phyloP scores from a whole-genome alignment of 2,888 invertebrate genomes.

The Watsonalla cultraria region DNA sequence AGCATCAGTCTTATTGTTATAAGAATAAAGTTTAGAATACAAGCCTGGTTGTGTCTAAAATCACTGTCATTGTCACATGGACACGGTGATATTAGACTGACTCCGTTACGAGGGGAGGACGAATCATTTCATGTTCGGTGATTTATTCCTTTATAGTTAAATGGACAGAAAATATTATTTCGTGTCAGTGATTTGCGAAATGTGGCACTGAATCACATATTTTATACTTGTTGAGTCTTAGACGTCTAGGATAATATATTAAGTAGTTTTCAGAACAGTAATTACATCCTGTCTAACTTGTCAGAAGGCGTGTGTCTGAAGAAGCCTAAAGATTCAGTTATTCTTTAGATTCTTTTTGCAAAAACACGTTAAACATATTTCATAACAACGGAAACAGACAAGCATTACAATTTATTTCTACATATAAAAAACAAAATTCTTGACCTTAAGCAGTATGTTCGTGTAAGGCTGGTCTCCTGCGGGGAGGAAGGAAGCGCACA shows the following conservation, averaged over 20 bases:
- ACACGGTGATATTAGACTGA: constrained; percentile 27
- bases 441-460: neutral
- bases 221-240: too few species aligned
- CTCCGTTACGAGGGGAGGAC: constrained; percentile 23
- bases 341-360: too few species aligned
- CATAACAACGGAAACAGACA: neutral
- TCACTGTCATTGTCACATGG: constrained; percentile 40
- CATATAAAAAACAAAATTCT: neutral
- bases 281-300: too few species aligned
- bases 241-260: too few species aligned
- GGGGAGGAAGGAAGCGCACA: constrained; percentile 56
- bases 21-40: neutral
- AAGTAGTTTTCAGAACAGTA: too few species aligned
- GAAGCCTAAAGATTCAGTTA: too few species aligned
- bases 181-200: neutral
- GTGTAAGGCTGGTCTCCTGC: constrained; percentile 18
- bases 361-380: neutral
- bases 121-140: constrained; percentile 34
- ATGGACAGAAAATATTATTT: constrained; percentile 7
- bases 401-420: neutral
- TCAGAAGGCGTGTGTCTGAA: too few species aligned
- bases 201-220: too few species aligned
- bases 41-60: constrained; percentile 14
- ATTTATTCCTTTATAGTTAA: constrained; percentile 17
- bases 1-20: neutral